Evolutionary conservation across 2,113 vertebrate genomes (phyloP).

Genomic region (Morphnarchus princeps): DNA sequence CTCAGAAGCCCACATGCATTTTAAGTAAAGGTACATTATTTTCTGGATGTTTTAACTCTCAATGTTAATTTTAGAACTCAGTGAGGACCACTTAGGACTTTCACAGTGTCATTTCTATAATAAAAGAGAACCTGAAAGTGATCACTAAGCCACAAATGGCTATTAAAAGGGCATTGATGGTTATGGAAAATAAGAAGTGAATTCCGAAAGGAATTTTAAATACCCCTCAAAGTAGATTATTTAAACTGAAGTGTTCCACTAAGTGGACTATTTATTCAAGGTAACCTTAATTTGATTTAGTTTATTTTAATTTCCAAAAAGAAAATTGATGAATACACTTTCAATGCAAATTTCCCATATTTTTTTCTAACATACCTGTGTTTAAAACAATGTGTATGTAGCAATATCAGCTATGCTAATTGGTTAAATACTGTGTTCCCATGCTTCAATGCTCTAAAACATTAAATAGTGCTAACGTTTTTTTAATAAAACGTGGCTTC

Average conservation of each 20-base stretch:
- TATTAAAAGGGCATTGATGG: not conserved
- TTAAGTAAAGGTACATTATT: not conserved
- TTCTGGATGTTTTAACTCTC: not conserved
- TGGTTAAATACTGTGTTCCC: not conserved
- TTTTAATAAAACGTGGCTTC: not conserved
- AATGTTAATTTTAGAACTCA: not conserved
- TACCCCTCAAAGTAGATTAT: not conserved
- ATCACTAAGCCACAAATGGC: not conserved
- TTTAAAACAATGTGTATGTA: not conserved
- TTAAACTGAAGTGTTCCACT: not conserved
- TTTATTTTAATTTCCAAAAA: not conserved
- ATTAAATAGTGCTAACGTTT: not conserved
- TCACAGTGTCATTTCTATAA: not conserved
- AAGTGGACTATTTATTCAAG: not conserved
- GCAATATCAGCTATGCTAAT: not conserved
- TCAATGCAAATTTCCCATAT: not conserved
- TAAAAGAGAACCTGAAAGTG: not conserved
- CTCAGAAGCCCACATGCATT: not conserved
- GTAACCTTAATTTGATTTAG: not conserved
- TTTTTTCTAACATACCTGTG: not conserved
- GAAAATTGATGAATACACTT: not conserved
- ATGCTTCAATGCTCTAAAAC: not conserved
- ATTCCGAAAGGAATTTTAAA: conserved; percentile 11
- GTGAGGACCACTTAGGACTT: not conserved
- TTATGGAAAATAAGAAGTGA: not conserved